Base-by-base conservation (phyloP, 2,888 invertebrate species). In the Helicoverpa assulta region DNA sequence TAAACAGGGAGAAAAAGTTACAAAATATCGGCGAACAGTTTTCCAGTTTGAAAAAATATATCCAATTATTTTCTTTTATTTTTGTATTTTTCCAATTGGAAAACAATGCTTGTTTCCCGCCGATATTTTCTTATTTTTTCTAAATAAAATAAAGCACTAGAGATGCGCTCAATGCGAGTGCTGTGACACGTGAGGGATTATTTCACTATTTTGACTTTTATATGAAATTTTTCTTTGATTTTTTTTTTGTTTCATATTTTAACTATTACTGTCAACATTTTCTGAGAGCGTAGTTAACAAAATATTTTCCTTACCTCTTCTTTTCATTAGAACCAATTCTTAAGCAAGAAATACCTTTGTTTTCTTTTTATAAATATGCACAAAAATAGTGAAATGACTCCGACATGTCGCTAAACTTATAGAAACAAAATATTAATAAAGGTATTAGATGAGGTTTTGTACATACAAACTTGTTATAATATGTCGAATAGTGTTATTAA, bases 401-500 rank as follows among this genome's bases (percentile, higher is more conserved):
- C 71, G 64, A 67, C 55, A 64, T 69, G 74, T 70, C 73, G 60
- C 76, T 67, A 70, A 72, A 68, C 67, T 66, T 79, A 78, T 82
- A 83, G 79, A 82, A 70, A 82, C 73, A 83, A 70, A 80, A 78
- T 82, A 84, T 74, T 81, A 82, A 76, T 77, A 84, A 85, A 74
- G 76, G 81, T 84, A 86, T 83, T 86, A 86, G 83, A 83, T 75
- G 85, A 88, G 79, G 86, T 93, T 94, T 94, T 95, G 95, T 95
- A 95, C 91, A 95, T 95, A 95, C 87, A 86, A 88, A 90, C 91
- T 94, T 94, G 94, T 95, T 95, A 94, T 90, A 90, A 93, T 93
- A 93, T 94, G 93, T 93, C 92, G 90, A 88, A 94, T 95, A 94
- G 95, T 92, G 91, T 93, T 94, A 95, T 93, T 95, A 93, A 95